phyloP scores from a whole-genome alignment of 2,888 invertebrate species.

The Cryptophagus acutangulus region DNA sequence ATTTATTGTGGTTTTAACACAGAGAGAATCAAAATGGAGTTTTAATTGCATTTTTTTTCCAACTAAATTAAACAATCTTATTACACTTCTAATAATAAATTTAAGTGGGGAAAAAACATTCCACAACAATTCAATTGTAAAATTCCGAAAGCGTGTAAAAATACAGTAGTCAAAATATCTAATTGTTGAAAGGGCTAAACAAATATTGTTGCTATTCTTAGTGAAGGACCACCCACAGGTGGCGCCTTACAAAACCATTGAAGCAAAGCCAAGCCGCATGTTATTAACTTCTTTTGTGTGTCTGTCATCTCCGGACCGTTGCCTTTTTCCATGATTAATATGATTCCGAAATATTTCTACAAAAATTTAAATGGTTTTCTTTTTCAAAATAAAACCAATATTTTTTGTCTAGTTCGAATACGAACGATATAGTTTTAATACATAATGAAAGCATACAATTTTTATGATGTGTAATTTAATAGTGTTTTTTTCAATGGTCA shows the following conservation, averaged over 20 bases:
- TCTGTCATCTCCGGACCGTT: conserved; percentile 32
- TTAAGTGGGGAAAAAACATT: no score
- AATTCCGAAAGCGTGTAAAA: no score
- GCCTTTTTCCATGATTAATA: conserved; percentile 32
- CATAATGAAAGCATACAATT: no score
- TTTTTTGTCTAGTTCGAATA: no score
- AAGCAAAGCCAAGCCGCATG: conserved; percentile 29
- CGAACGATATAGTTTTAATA: no score
- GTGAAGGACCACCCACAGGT: conserved; percentile 29
- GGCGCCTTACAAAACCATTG: conserved; percentile 28
- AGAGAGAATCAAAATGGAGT: conserved; percentile 27
- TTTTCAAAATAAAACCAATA: neutral
- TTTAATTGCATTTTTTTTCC: no score
- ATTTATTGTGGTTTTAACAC: conserved; percentile 23
- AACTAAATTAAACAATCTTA: no score
- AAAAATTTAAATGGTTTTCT: conserved; percentile 15
- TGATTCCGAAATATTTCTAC: conserved; percentile 24
- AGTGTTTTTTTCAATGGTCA: no score
- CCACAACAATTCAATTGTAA: no score
- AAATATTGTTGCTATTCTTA: conserved; percentile 17
- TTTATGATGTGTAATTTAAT: no score
- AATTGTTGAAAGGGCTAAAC: conserved; percentile 12
- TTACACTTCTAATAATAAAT: no score
- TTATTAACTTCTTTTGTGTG: conserved; percentile 38
- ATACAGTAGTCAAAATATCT: conserved; percentile 12